Conservation (phyloP, 2,113 vertebrate genomes). For the Leptobrachium ailaonicum region DNA sequence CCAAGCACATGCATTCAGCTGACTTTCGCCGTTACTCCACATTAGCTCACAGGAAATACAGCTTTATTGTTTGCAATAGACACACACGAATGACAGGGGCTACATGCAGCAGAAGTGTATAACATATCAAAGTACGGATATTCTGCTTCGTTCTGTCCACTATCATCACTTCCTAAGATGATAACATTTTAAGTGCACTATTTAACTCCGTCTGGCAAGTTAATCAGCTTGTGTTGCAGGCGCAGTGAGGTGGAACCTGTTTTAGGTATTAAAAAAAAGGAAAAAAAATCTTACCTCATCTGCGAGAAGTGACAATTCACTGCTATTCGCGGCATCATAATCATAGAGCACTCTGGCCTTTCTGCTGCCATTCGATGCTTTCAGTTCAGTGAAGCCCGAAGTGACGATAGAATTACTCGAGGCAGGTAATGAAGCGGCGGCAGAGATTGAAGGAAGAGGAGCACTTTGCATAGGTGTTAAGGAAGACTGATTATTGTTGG, state of each 20-base stretch:
- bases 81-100: no score
- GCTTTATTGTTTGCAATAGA: no score
- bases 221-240: background rate
- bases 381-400: conserved; percentile 81
- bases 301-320: conserved; percentile 91
- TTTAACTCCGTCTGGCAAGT: background rate
- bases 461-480: conserved; percentile 69
- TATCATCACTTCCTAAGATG: no score
- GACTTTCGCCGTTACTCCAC: no score
- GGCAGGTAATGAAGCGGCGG: conserved; percentile 75
- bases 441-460: conserved; percentile 76
- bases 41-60: no score
- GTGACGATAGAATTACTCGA: conserved; percentile 67
- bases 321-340: conserved; percentile 94
- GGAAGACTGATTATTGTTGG: conserved; percentile 91
- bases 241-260: background rate
- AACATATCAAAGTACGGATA: no score
- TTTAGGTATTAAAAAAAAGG: background rate
- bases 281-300: conserved; percentile 81
- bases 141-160: no score
- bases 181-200: background rate
- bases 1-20: no score
- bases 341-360: conserved; percentile 95
- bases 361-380: conserved; percentile 81
- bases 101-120: no score